phyloP scores from a whole-genome alignment of 2,888 invertebrate species.

The Drosophila multiciliata region DNA sequence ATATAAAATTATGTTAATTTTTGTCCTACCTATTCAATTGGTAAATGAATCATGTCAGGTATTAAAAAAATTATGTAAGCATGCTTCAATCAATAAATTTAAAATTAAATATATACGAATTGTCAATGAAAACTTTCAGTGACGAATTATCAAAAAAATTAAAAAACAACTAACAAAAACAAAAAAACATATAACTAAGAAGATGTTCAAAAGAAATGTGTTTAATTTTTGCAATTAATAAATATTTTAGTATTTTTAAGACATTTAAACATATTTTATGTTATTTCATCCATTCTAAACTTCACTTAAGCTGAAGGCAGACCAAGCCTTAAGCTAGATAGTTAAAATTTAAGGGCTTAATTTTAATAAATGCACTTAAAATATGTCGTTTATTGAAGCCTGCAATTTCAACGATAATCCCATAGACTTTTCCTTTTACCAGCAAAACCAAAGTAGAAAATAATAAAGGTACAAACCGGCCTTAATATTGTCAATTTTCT shows the following conservation, averaged over 20 bases:
- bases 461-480: conserved; percentile 50
- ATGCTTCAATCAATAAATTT: conserved; percentile 2
- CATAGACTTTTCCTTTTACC: conserved; percentile 39
- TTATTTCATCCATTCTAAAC: not conserved
- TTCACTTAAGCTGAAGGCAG: not conserved
- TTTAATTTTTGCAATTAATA: not conserved
- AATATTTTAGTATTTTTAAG: not conserved
- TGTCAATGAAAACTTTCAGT: conserved; percentile 29
- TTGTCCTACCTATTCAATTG: not conserved
- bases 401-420: conserved; percentile 59
- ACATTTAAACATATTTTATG: not conserved
- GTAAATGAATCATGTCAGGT: conserved; percentile 13
- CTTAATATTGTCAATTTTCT: conserved; percentile 59
- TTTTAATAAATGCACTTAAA: conserved; percentile 31
- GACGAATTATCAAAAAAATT: conserved; percentile 2
- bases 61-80: conserved; percentile 9
- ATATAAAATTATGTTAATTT: not conserved
- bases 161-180: not conserved
- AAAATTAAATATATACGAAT: conserved; percentile 19
- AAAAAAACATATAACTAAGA: not conserved
- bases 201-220: not conserved
- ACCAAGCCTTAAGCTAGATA: conserved; percentile 19
- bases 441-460: conserved; percentile 39
- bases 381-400: conserved; percentile 42
- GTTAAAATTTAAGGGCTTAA: conserved; percentile 27